Evolutionary conservation across 92 coral and sea anemone species (phyloP).

Genomic region (Bergia puertoricense): DNA sequence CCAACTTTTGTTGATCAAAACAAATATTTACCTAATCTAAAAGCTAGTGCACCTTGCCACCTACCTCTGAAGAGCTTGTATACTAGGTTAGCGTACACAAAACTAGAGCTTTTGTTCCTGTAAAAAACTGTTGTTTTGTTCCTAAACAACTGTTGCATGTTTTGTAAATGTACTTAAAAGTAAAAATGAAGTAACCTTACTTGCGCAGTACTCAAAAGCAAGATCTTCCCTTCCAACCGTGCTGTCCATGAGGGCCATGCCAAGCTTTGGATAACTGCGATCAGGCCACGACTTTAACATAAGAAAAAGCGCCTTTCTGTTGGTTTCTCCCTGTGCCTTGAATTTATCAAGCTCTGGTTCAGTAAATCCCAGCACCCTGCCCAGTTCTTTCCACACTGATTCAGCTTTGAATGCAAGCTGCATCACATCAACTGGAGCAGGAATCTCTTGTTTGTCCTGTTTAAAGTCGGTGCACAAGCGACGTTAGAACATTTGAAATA

Average conservation of each 20-base stretch:
- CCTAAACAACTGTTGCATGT: too few relatives aligned
- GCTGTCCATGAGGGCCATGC: background rate
- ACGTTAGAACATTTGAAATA: too few relatives aligned
- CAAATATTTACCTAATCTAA: too few relatives aligned
- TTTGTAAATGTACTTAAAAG: too few relatives aligned
- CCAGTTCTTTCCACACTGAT: background rate
- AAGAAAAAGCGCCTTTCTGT: background rate
- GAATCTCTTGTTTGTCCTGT: background rate
- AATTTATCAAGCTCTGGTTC: background rate
- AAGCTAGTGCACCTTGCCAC: too few relatives aligned
- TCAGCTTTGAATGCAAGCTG: background rate
- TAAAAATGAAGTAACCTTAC: too few relatives aligned
- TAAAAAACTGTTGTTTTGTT: too few relatives aligned
- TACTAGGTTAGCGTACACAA: too few relatives aligned
- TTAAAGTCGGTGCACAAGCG: too few relatives aligned
- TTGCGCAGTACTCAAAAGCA: slow-evolving; percentile 1
- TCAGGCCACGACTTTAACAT: background rate
- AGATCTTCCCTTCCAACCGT: background rate
- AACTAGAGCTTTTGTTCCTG: too few relatives aligned
- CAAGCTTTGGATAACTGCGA: background rate
- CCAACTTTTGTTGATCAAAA: too few relatives aligned
- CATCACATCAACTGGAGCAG: slow-evolving; percentile 1
- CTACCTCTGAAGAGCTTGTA: too few relatives aligned
- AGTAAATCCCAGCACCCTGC: background rate
- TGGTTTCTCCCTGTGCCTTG: background rate